Conservation (phyloP, 2,888 invertebrate species). For the Hoplodrina ambigua region DNA sequence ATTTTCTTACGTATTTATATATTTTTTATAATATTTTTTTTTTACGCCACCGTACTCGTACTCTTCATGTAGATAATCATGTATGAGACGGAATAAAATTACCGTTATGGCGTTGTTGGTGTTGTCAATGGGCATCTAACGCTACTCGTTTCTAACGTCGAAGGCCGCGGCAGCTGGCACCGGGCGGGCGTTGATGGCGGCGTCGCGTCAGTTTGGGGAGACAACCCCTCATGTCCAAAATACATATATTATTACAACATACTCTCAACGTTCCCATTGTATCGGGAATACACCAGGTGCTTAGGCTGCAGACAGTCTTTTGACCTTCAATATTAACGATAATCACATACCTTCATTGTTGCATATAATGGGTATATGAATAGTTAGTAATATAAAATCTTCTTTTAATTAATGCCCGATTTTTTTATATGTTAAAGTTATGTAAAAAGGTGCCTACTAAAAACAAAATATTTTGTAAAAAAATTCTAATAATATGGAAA, state of each 20-base stretch:
- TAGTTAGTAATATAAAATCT: no score
- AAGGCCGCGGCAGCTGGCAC: conserved; percentile 69
- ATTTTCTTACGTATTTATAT: no score
- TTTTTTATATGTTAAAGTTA: no score
- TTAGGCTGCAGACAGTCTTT: conserved; percentile 47
- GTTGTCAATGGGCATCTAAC: conserved; percentile 64
- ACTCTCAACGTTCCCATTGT: conserved; percentile 71
- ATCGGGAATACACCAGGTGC: conserved; percentile 71
- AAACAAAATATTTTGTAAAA: no score
- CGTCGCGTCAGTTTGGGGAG: conserved; percentile 62
- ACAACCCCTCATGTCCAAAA: conserved; percentile 75
- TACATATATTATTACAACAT: conserved; percentile 69
- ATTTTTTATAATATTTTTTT: not conserved
- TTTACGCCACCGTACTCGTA: not conserved
- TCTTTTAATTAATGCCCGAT: no score
- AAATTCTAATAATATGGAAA: no score
- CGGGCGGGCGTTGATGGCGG: conserved; percentile 12
- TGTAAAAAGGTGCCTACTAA: no score
- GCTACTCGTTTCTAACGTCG: conserved; percentile 67
- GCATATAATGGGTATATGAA: no score
- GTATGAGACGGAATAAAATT: not conserved
- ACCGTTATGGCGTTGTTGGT: not conserved
- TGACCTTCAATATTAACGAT: conserved; percentile 41
- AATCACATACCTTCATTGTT: no score
- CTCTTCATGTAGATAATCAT: not conserved